Conservation (phyloP, 2,797 vertebrate genomes). For the Setipinna tenuifilis region DNA sequence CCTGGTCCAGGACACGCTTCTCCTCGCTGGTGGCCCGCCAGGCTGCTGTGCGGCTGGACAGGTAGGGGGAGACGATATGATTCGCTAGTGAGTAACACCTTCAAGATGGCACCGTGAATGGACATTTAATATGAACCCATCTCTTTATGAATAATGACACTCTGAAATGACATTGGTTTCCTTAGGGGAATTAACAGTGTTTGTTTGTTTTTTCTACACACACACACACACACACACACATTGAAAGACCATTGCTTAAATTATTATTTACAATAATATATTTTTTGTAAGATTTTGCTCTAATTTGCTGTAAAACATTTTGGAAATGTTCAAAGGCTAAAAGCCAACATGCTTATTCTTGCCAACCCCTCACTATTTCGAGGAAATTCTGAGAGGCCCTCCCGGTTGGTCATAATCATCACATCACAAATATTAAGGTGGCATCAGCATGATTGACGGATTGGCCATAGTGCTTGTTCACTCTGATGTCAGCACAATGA, state of each 20-base stretch:
- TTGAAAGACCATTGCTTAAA: background rate
- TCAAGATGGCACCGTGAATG: background rate
- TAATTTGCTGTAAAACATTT: too few relatives aligned
- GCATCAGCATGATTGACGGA: too few relatives aligned
- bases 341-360: too few relatives aligned
- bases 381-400: too few relatives aligned
- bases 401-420: too few relatives aligned
- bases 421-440: too few relatives aligned
- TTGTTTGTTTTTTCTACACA: background rate
- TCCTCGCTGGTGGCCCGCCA: constrained; percentile 93
- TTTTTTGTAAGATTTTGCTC: too few relatives aligned
- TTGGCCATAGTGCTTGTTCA: too few relatives aligned
- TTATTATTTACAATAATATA: too few relatives aligned
- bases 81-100: background rate
- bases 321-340: too few relatives aligned
- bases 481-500: too few relatives aligned
- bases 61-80: constrained; percentile 9
- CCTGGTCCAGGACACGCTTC: constrained; percentile 91
- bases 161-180: background rate
- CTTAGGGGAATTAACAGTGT: too few relatives aligned
- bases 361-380: background rate
- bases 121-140: constrained; percentile 19
- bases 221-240: background rate
- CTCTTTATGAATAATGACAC: background rate
- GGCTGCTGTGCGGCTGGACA: constrained; percentile 84